Base-by-base conservation (phyloP, 2,888 invertebrate genomes). In the Amphimallon solstitiale region DNA sequence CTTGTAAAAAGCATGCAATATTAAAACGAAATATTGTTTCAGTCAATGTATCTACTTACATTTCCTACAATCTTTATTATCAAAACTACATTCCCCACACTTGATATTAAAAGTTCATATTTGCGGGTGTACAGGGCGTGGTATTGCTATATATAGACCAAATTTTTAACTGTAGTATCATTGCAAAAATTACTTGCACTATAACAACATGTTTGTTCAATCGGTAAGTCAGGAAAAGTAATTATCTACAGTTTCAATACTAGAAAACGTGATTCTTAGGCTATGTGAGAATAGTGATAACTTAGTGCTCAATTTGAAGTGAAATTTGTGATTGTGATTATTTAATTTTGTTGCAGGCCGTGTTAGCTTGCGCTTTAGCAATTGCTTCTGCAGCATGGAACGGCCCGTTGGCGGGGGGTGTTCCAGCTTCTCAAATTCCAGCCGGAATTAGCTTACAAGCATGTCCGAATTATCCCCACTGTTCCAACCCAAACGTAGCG, bases 381-480 rank as follows among this genome's bases (percentile, higher is more conserved):
- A 75, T 74, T 17, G 75, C 79, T 72, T 66, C 70, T 19, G 81
- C 79, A 52, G 80, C 63, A 67, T 81, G 79, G 78, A 81, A 80
- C 71, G 81, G 82, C 38, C 81, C 82, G 15, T 73, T 81, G 14
- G 82, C 82, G 14, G 82, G 82, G 64, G 82, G 81, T 23, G 75
- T 74, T 12, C 82, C 82, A 63, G 81, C 82, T 19, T 70, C 74
- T 43, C 73, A 76, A 45, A 81, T 77, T 71, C 82, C 82, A 49
- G 82, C 82, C 3, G 82, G 82, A 63, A 80, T 82, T 14, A 81
- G 80, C 61, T 81, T 81, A 37, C 80, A 81, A 70, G 81, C 81
- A 21, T 82, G 82, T 70, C 82, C 82, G 49, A 82, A 82, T 74
- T 82, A 78, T 74, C 82, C 82, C 62, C 77, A 82, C 73, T 82